A percentile compares a stretch with the other conserved stretches of the same genome.
phyloP scores from a whole-genome alignment of 2,888 invertebrate genomes.

The Macroteleia sp. region DNA sequence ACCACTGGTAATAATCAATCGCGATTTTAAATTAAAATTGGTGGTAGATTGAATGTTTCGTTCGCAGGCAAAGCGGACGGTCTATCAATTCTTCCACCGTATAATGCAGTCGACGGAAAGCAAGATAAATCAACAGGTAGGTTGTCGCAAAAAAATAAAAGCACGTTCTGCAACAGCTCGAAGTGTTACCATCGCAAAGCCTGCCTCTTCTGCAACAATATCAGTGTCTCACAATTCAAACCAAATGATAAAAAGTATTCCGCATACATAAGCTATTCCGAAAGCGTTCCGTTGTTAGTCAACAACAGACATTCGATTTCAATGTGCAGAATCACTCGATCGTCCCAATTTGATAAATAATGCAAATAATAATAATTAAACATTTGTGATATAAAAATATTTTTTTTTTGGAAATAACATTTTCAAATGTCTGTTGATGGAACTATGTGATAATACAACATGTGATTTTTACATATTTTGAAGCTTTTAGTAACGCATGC shows the following conservation, averaged over 20 bases:
- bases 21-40: slow-evolving; percentile 17
- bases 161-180: slow-evolving; percentile 36
- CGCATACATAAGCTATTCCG: slow-evolving; percentile 31
- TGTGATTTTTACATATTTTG: too few species aligned
- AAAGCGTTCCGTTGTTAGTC: slow-evolving; percentile 49
- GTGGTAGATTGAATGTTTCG: slow-evolving; percentile 67
- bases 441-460: too few species aligned
- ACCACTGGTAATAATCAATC: neutral
- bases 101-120: slow-evolving; percentile 29
- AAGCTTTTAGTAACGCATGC: too few species aligned
- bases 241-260: slow-evolving; percentile 29
- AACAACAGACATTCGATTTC: slow-evolving; percentile 37
- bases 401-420: too few species aligned
- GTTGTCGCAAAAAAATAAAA: slow-evolving; percentile 40
- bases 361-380: too few species aligned
- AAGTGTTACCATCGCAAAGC: slow-evolving; percentile 45
- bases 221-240: slow-evolving; percentile 35
- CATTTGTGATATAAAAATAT: too few species aligned
- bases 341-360: neutral
- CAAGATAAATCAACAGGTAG: slow-evolving; percentile 36
- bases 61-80: slow-evolving; percentile 67
- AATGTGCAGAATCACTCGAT: neutral
- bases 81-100: slow-evolving; percentile 29
- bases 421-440: too few species aligned
- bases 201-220: slow-evolving; percentile 51